Conservation (phyloP, 2,113 vertebrate species). For the Passer montanus region DNA sequence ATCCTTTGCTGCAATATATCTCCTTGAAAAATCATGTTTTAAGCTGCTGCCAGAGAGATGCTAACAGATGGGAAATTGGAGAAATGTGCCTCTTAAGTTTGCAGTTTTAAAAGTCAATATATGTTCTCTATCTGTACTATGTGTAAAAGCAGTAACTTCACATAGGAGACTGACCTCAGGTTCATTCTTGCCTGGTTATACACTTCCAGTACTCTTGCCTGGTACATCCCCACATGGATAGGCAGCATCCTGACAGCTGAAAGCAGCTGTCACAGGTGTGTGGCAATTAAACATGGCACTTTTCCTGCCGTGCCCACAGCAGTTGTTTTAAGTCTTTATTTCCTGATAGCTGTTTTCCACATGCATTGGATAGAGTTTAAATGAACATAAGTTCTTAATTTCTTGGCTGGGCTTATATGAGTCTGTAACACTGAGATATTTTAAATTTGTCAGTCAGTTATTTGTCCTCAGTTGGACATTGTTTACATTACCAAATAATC, state of each 20-base stretch:
- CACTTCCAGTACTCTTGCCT: background rate
- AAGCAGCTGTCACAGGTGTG: background rate
- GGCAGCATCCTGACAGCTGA: background rate
- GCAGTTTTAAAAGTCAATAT: background rate
- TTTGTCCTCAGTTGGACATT: background rate
- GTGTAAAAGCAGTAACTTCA: background rate
- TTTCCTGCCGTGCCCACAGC: background rate
- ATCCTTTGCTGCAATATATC: background rate
- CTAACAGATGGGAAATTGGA: background rate
- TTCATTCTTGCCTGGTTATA: background rate
- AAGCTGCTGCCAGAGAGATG: background rate
- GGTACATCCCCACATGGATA: background rate
- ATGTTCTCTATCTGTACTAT: background rate
- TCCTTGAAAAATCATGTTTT: background rate
- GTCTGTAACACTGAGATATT: background rate
- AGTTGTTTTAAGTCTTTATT: background rate
- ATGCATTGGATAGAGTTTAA: background rate
- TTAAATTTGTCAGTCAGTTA: background rate
- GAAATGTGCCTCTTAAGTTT: background rate
- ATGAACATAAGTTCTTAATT: fast-evolving
- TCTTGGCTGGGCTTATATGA: background rate
- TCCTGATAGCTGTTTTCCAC: background rate
- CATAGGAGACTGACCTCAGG: fast-evolving
- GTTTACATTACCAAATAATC: background rate
- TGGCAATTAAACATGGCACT: background rate